Evolutionary conservation across 2,888 invertebrate genomes (phyloP).

Genomic region (Hecatera dysodea): DNA sequence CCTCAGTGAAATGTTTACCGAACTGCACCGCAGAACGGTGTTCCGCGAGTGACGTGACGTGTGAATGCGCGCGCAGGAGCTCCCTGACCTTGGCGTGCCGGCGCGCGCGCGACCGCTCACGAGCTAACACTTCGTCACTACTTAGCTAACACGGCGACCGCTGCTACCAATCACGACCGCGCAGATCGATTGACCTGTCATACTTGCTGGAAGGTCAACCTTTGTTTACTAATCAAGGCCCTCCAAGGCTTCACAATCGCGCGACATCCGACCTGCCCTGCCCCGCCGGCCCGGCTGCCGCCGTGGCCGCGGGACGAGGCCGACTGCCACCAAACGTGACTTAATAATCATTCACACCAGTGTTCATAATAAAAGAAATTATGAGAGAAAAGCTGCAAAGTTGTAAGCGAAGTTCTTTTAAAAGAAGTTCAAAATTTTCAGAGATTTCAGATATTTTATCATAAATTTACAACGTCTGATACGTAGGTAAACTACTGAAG

Average conservation of each 20-base stretch:
- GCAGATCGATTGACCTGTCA: constrained; percentile 39
- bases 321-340: background rate
- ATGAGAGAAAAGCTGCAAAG: background rate
- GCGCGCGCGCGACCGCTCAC: background rate
- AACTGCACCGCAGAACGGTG: background rate
- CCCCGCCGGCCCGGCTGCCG: background rate
- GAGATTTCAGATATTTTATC: too few relatives aligned
- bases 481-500: background rate
- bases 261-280: background rate
- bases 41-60: background rate
- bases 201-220: constrained; percentile 22
- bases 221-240: constrained; percentile 35
- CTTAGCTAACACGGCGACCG: background rate
- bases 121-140: constrained; percentile 8
- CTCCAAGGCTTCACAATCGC: constrained; percentile 15
- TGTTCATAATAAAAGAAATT: background rate
- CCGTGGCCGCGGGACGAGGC: constrained; percentile 1
- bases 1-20: too few relatives aligned
- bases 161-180: constrained; percentile 5
- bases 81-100: constrained; percentile 23
- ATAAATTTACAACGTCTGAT: background rate
- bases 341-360: background rate
- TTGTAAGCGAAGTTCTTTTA: background rate
- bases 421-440: too few relatives aligned
- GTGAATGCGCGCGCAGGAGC: background rate